Evolutionary conservation across 1,140 invertebrate genomes (phyloP).

Genomic region (Panulirus ornatus): DNA sequence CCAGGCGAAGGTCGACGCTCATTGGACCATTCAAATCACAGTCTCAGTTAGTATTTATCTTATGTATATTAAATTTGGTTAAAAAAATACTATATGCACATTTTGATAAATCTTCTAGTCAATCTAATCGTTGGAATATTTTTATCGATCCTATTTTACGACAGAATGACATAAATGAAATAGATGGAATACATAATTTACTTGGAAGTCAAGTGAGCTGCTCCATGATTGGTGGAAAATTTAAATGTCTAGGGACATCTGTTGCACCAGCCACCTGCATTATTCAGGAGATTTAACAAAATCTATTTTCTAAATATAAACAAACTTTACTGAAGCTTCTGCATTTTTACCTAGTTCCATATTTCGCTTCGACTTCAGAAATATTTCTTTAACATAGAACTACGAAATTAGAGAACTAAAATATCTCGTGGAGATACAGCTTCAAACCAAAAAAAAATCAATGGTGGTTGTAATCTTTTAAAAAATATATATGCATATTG

Average conservation of each 20-base stretch:
- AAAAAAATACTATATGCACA: background rate
- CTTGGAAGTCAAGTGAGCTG: background rate
- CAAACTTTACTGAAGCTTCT: no score
- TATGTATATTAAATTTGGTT: background rate
- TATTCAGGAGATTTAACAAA: background rate
- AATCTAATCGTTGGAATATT: background rate
- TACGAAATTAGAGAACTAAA: no score
- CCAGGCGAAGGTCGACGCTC: background rate
- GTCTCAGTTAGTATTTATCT: background rate
- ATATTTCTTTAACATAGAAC: no score
- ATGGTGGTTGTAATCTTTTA: no score
- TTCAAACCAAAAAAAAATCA: no score
- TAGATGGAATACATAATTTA: background rate
- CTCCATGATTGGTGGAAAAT: slow-evolving; percentile 29
- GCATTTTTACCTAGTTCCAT: no score
- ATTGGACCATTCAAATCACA: background rate
- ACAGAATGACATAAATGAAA: background rate
- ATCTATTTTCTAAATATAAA: no score
- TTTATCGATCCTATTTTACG: background rate
- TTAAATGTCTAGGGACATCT: slow-evolving; percentile 30
- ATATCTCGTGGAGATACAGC: no score
- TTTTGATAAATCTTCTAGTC: background rate
- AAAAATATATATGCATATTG: no score
- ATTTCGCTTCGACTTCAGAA: no score
- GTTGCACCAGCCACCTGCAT: background rate